Evolutionary conservation across 1,140 invertebrate genomes (phyloP).

Genomic region (Drosophila leontia): DNA sequence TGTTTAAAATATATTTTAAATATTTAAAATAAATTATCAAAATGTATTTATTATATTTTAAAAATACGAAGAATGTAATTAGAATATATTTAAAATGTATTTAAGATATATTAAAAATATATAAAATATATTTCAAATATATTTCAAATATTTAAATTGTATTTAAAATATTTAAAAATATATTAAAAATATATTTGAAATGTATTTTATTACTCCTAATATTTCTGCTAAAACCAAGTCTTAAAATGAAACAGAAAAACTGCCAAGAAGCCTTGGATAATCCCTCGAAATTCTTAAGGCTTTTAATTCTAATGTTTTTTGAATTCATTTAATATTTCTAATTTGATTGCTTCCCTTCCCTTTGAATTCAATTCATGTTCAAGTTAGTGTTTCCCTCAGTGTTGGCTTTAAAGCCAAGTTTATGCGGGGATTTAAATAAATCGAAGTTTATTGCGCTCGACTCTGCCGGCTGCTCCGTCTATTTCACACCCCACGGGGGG

Average conservation of each 20-base stretch:
- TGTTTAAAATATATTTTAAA: no score
- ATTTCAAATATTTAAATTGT: no score
- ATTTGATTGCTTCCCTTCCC: no score
- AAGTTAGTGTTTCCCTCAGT: neutral
- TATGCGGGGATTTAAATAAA: constrained; percentile 2
- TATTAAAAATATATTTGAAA: no score
- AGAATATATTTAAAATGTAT: no score
- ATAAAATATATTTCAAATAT: no score
- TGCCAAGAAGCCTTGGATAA: neutral
- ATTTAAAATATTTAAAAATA: no score
- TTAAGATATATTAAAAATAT: no score
- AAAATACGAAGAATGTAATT: no score
- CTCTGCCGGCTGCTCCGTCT: neutral
- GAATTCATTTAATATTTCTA: neutral
- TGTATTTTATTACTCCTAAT: no score
- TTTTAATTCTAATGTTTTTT: neutral
- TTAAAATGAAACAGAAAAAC: neutral
- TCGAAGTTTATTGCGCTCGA: constrained; percentile 11
- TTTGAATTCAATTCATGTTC: neutral
- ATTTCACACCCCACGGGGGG: constrained; percentile 1
- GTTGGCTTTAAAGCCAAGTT: neutral
- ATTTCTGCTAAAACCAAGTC: neutral
- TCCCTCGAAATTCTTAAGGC: neutral
- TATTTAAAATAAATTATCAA: no score
- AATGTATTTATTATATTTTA: no score